Evolutionary conservation across 2,888 invertebrate species (phyloP), one percentile per base, ranked within the genome.

Genomic region (Charanyca ferruginea): DNA sequence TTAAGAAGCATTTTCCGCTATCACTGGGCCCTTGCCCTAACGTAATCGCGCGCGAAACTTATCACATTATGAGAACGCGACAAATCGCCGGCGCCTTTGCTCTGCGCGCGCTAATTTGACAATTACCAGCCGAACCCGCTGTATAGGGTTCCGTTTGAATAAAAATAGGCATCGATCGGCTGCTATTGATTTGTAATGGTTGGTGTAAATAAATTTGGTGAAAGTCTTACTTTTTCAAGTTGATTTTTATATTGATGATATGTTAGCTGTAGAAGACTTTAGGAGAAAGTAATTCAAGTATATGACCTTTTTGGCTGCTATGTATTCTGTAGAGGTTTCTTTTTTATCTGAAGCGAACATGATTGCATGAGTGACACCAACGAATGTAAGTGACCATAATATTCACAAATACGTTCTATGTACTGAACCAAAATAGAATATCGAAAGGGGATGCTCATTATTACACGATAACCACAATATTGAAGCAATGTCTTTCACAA

Each of bases 21-120:
- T 8, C 73, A 87, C 51, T 76, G 47, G 16, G 70, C 55, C 90
- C 86, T 55, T 63, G 68, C 86, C 84, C 77, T 61, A 81, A 84
- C 66, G 90, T 93, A 93, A 94, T 93, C 90, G 91, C 84, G 89
- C 92, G 90, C 92, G 90, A 91, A 93, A 94, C 90, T 94, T 95
- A 95, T 94, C 94, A 91, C 94, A 93, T 94, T 94, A 95, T 94
- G 90, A 92, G 93, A 94, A 94, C 91, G 94, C 92, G 90, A 87
- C 93, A 92, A 94, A 93, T 92, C 91, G 90, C 80, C 88, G 91
- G 90, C 92, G 93, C 94, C 94, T 94, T 94, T 95, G 94, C 94
- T 94, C 92, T 90, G 75, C 80, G 70, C 84, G 87, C 90, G 91
- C 91, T 94, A 94, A 94, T 94, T 94, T 86, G 91, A 91, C 94